phyloP scores from a whole-genome alignment of 2,113 vertebrate species.

The Brachyhypopomus gauderio region DNA sequence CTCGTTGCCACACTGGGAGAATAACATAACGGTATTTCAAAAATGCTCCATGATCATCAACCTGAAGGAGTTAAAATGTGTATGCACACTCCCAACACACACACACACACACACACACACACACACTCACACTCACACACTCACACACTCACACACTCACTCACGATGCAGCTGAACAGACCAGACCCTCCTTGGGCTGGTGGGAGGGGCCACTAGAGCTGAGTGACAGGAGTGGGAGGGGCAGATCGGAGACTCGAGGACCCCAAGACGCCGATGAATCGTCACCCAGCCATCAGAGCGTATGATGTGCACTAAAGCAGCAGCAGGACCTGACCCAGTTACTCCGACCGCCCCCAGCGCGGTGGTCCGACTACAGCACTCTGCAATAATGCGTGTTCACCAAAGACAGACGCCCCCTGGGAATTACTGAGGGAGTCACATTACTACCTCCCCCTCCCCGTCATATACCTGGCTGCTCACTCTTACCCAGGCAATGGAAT shows the following conservation, averaged over 20 bases:
- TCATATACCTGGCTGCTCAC: too few relatives aligned
- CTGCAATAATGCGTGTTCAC: neutral
- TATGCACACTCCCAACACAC: too few relatives aligned
- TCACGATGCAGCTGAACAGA: constrained; percentile 25
- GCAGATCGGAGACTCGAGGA: neutral
- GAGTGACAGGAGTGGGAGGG: neutral
- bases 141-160: too few relatives aligned
- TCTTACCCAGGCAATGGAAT: too few relatives aligned
- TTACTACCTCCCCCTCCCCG: too few relatives aligned
- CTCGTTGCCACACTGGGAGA: neutral
- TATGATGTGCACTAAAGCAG: neutral
- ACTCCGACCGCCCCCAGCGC: neutral
- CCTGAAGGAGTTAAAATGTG: neutral
- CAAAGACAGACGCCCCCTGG: neutral
- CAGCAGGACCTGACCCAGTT: neutral
- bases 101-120: neutral
- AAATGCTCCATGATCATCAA: neutral
- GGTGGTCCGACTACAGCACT: neutral
- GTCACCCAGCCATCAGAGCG: constrained; percentile 22
- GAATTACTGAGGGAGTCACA: too few relatives aligned
- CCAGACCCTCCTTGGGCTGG: neutral
- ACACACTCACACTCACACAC: neutral
- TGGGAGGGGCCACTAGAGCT: constrained; percentile 6
- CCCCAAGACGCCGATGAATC: neutral
- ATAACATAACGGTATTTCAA: neutral